phyloP scores from a whole-genome alignment of 2,113 vertebrate genomes.

The Oenanthe oenanthe region DNA sequence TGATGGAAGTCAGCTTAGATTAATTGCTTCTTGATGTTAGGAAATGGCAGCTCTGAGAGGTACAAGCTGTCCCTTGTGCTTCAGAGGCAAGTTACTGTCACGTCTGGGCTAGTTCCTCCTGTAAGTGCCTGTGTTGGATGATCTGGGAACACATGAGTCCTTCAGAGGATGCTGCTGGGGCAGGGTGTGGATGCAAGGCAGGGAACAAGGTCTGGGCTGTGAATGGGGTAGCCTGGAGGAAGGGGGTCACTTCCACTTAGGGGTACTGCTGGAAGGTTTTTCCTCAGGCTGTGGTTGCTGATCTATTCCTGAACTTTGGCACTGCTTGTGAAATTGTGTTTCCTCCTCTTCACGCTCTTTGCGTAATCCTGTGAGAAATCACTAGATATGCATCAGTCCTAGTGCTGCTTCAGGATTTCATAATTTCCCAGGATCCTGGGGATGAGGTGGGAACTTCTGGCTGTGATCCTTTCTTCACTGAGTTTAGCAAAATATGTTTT shows the following conservation, averaged over 20 bases:
- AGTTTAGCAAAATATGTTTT: not conserved
- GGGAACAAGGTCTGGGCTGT: not conserved
- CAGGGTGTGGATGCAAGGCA: not conserved
- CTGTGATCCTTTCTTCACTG: not conserved
- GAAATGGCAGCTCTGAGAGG: slow-evolving; percentile 5
- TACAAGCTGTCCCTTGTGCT: not conserved
- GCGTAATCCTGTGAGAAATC: slow-evolving; percentile 3
- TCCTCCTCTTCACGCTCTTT: not conserved
- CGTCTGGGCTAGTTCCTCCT: not conserved
- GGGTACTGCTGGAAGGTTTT: not conserved
- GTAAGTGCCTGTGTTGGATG: rapidly evolving
- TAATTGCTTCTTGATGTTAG: slow-evolving; percentile 38
- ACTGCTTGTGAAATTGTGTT: not conserved
- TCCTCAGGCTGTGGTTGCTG: not conserved
- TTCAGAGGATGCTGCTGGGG: not conserved
- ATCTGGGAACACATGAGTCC: rapidly evolving
- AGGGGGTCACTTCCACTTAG: not conserved
- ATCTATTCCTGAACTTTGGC: not conserved
- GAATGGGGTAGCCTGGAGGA: not conserved
- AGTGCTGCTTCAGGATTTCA: not conserved
- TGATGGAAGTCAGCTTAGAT: slow-evolving; percentile 27
- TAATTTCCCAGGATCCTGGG: not conserved
- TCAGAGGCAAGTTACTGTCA: not conserved
- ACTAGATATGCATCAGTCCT: not conserved
- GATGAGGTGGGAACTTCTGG: not conserved